Evolutionary conservation across 2,113 vertebrate species (phyloP), one percentile per base, ranked within the genome.

Genomic region (Phalacrocorax carbo): DNA sequence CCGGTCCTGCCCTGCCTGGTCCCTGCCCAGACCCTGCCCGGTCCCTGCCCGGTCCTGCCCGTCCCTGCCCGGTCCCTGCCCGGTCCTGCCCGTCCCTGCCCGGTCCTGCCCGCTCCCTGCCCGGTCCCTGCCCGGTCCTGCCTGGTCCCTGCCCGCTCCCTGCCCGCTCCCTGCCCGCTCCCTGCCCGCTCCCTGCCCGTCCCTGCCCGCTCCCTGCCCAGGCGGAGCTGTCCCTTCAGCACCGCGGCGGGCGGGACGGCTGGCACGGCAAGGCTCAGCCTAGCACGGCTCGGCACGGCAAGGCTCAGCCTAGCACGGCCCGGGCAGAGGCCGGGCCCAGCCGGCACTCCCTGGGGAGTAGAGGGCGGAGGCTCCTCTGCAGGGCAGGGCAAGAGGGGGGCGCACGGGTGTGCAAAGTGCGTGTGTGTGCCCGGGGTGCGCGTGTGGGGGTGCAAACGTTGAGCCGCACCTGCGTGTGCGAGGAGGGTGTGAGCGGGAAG

Each of bases 211-310:
- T 48, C 46, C 46, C 48, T 52, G 3, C 17, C 61, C 69, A 2
- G 3, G 15, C 20, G 49, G 81, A 76, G 93, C 95, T 62, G 62
- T 82, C 87, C 71, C 15, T 96, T 94, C 96, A 97, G 96, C 90
- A 96, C 95, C 86, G 57, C 36, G 23, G 20, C 5, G 12, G 27
- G 34, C 19, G 9, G 26, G 6, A n/a, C 7, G 18, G 87, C 27
- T 19, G 61, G 52, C 29, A 13, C 48, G 60, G 15, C 30, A 11
- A 14, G 65, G 69, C 51, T 55, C 71, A 14, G 34, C 48, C 3
- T 13, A 11, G 44, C 27, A 1, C 11, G 38, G 51, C 11, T 5
- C 15, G 8, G 27, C 30, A 16, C 3, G 25, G 42, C 14, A 4
- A 7, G 19, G 23, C 36, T 22, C 71, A 25, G 21, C 49, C 10